These are phyloP conservation scores for Corvus moneduloides DNA, from an alignment of 2,113 vertebrate species.

Conservation along the genomic window DNA sequence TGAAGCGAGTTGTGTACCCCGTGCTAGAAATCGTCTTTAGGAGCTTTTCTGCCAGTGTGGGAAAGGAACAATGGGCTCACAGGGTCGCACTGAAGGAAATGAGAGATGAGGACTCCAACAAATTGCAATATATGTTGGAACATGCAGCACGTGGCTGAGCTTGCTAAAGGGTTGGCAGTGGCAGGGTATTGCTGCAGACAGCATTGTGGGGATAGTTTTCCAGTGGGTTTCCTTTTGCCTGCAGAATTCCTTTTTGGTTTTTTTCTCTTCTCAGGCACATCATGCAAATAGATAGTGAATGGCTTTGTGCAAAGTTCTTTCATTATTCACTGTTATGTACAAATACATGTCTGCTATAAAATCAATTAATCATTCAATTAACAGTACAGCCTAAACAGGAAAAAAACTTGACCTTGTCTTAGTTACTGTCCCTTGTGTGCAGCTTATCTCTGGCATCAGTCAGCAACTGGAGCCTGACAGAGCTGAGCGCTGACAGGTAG, in stretches of 20 bases:
- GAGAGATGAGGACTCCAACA: not conserved
- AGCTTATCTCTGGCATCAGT: conserved; percentile 1
- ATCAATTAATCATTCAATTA: conserved; percentile 16
- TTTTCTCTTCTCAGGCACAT: not conserved
- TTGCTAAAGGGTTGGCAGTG: not conserved
- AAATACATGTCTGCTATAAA: not conserved
- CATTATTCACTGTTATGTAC: not conserved
- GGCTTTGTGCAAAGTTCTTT: not conserved
- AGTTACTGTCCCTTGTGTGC: conserved; percentile 31
- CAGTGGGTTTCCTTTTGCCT: not conserved
- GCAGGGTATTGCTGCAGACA: not conserved
- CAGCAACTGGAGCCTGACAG: conserved; percentile 18
- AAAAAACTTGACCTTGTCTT: not conserved
- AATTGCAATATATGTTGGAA: rapidly evolving
- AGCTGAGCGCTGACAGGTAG: not conserved
- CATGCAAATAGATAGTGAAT: not conserved
- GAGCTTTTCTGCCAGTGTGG: rapidly evolving
- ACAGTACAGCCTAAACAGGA: not conserved
- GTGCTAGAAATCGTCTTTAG: not conserved
- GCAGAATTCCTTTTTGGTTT: not conserved
- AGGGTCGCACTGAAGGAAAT: not conserved
- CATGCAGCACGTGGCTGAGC: not conserved
- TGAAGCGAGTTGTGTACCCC: not conserved
- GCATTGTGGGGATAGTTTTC: not conserved
- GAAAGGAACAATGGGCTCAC: not conserved